Evolutionary conservation across 1,140 invertebrate genomes (phyloP).

Genomic region (Trichonephila clavipes): DNA sequence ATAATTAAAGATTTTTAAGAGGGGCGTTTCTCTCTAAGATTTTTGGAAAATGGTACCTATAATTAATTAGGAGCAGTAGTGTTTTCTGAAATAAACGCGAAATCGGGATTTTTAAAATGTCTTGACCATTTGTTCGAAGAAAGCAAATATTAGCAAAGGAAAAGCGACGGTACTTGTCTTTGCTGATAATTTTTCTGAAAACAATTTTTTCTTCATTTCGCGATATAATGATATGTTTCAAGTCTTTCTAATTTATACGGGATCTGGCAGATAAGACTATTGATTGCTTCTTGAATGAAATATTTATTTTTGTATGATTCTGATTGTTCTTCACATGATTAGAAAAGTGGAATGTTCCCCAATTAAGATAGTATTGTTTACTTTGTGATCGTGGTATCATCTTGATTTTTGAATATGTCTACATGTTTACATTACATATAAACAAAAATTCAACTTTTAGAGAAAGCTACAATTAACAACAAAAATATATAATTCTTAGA

Average conservation of each 20-base stretch:
- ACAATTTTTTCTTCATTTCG: conserved; percentile 6
- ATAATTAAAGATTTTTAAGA: conserved; percentile 60
- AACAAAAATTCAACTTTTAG: too few species aligned
- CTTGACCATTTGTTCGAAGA: conserved; percentile 51
- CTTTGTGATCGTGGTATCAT: too few species aligned
- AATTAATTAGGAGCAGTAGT: conserved; percentile 65
- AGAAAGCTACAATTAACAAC: too few species aligned
- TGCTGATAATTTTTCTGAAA: conserved; percentile 2
- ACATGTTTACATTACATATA: too few species aligned
- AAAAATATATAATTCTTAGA: too few species aligned
- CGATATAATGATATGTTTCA: conserved; percentile 1
- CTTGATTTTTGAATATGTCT: too few species aligned
- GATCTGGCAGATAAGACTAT: neutral
- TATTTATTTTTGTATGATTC: neutral
- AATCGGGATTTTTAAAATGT: conserved; percentile 63
- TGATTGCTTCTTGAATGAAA: neutral
- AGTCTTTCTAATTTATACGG: conserved; percentile 5
- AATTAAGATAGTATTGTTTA: too few species aligned
- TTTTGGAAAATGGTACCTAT: conserved; percentile 58
- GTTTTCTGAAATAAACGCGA: conserved; percentile 46
- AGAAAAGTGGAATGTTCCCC: neutral
- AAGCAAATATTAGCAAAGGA: conserved; percentile 54
- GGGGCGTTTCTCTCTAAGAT: conserved; percentile 1
- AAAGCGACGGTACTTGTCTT: conserved; percentile 45
- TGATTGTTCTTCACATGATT: neutral